These are phyloP conservation scores for Adineta ricciae DNA, from an alignment of 2,888 invertebrate genomes.

Conservation along the genomic window DNA sequence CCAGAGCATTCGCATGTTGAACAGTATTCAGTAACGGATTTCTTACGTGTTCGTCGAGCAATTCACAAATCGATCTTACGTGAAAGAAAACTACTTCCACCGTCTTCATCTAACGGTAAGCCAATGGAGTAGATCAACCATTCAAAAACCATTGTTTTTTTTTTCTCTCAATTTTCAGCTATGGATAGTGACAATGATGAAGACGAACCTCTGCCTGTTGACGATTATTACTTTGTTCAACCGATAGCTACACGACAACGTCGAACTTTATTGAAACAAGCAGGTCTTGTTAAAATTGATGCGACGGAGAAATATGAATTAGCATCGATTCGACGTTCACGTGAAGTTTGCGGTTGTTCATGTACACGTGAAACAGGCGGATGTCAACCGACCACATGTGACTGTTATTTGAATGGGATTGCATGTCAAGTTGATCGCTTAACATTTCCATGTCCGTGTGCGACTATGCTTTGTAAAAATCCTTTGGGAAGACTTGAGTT, in stretches of 20 bases:
- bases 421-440: conserved; percentile 32
- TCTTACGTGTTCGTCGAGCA: background rate
- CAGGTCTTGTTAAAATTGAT: conserved; percentile 23
- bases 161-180: too few relatives aligned
- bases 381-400: conserved; percentile 27
- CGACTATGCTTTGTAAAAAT: conserved; percentile 26
- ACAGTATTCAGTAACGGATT: background rate
- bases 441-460: conserved; percentile 30
- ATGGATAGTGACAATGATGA: background rate
- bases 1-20: background rate
- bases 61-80: background rate
- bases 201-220: background rate
- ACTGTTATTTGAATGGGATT: conserved; percentile 32
- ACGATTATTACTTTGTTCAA: conserved; percentile 21
- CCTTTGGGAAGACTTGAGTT: conserved; percentile 25
- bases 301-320: conserved; percentile 27
- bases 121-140: too few relatives aligned
- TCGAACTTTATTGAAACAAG: conserved; percentile 10
- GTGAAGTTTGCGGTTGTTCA: conserved; percentile 26
- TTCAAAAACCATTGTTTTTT: too few relatives aligned
- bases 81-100: conserved; percentile 12
- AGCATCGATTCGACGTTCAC: conserved; percentile 26
- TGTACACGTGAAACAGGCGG: conserved; percentile 23
- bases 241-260: conserved; percentile 19
- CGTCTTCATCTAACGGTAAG: background rate